phyloP scores from a whole-genome alignment of 2,113 vertebrate genomes.

The zebrafish (Danio rerio) region GRCz12tu NC_133181.1:2234501-2235000 shows the following conservation, averaged over 20 bases:
- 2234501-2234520: constrained; percentile 16
- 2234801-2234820: constrained; percentile 14
- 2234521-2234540: constrained; percentile 2
- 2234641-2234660: background rate
- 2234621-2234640: background rate
- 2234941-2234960: constrained; percentile 37
- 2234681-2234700: background rate
- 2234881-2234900: constrained; percentile 48
- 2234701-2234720: background rate
- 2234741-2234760: constrained; percentile 55
- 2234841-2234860: background rate
- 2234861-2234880: background rate
- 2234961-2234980: constrained; percentile 47
- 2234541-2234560: constrained; percentile 1
- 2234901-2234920: constrained; percentile 49
- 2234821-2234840: constrained; percentile 7
- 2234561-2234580: background rate
- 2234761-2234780: constrained; percentile 32
- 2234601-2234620: background rate
- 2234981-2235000: constrained; percentile 33
- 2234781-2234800: constrained; percentile 51
- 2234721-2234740: constrained; percentile 13
- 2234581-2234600: constrained; percentile 10
- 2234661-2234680: background rate
- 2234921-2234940: background rate